Base-by-base conservation (phyloP, 1,140 invertebrate genomes). In the Pygmarrhopalites habei region DNA sequence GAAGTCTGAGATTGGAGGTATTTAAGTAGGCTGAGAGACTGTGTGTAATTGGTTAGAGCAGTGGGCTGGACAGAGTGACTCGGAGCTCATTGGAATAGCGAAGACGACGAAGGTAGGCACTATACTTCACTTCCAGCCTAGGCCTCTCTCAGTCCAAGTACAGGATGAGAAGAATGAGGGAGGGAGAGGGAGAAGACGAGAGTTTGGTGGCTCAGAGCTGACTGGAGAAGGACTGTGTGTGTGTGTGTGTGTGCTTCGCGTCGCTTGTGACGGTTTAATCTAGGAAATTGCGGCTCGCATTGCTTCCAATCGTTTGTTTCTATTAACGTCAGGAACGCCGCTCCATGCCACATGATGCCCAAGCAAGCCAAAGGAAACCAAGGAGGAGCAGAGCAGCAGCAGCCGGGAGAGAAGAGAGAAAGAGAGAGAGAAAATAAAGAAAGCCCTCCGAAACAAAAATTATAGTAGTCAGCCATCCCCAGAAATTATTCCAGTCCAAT, bases 271-370 rank as follows among this genome's bases (percentile, higher is more conserved):
- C 68, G 65, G 63, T 71, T 71, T 71, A 71, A 71, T 71, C 69
- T 71, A 65, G 65, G 63, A 71, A 71, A 71, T 71, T 71, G 69
- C 65, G 69, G 69, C 69, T 68, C 69, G 59, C 60, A 68, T 68
- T 68, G 58, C 64, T 65, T 67, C 60, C 63, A 71, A 68, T 64
- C 69, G 61, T 71, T 71, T 71, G 69, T 71, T 67, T 71, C 69
- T 60, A 56, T 71, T 71, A 68, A 56, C 58, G 69, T 71, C 69
- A 71, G 55, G 58, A 52, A 66, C 23, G 46, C 60, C 64, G 64
- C 66, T 71, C 58, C 61, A 55, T 71, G 66, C 66, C 69, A 71
- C 69, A 71, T 71, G 69, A 68, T 71, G 66, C 69, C 64, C 62
- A 61, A 58, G 59, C 58, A 55, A 61, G 19, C 14, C 21, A 56